Evolutionary conservation across 2,888 invertebrate genomes (phyloP), one percentile per base, ranked within the genome.

Genomic region (Spilosoma lubricipeda): DNA sequence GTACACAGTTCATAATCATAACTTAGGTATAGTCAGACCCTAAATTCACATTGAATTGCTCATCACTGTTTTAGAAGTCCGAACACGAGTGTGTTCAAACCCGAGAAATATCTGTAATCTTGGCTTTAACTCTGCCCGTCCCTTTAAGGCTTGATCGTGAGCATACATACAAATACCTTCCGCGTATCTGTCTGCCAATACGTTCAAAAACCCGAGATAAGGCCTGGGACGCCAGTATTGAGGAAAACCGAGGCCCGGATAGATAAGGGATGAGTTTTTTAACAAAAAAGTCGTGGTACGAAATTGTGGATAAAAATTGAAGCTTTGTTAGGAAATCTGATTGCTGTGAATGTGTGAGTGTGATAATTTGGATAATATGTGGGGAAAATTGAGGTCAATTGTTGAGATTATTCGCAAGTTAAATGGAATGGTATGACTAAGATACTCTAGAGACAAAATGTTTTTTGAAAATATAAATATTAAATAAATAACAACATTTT

Each of bases 261-360:
- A 71, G 74, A 75, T 75, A 75, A 75, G 42, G 27, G 52, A 67
- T 52, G 27, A 23, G 68, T 71, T 74, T 71, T 75, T 45, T 71
- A 68, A 71, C 67, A 71, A 71, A 73, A 73, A 70, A 20, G 30
- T 70, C n/a, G 3, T 73, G 66, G 33, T 33, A 67, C 48, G 45
- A 71, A 52, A 52, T 67, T 68, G 36, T 27, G 73, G 70, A 59
- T 63, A 39, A 68, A 71, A 70, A 68, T 73, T 71, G 64, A 71
- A 36, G 45, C 68, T 67, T 67, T 59, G 42, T 59, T 30, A n/a
- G 56, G 9, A 42, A 23, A 71, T 71, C 63, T 71, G 63, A 45
- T 71, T 7, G 52, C 27, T 71, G 68, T 52, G 66, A 56, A 66
- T 59, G 18, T 72, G 72, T 59, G 27, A 67, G 65, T 33, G 45